Base-by-base conservation (phyloP, 2,888 invertebrate species). In the Epirrita christyi region DNA sequence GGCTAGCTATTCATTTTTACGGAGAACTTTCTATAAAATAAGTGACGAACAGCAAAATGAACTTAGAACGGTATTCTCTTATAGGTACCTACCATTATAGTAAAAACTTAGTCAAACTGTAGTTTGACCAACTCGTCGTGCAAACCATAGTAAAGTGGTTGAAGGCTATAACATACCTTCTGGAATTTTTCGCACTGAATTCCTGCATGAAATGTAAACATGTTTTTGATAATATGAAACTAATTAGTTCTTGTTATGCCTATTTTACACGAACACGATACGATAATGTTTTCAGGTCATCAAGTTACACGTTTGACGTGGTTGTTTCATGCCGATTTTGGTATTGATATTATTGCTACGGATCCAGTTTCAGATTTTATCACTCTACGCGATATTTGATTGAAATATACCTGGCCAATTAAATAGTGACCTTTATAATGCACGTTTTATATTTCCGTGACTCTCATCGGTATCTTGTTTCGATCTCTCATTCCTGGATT, bases 241-340 rank as follows among this genome's bases (percentile, higher is more conserved):
- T 4, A 21, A 4, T 21, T 21, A 21, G 21, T 21, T 21, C 21
- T 21, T 21, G 21, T 21, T 21, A 21, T 21, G 21, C 4, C 21
- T 21, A 21, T 21, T 21, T 21, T 21, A 21, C 21, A 2, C 2
- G 21, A 21, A 3, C 21, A 21, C 21, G 21, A 21, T 21, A 21
- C 21, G 21, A 21, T 21, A 1, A 13, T 14, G 38, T 14, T 38
- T 2, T 7, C 14, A 38, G 38, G 13, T 38, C 28, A 48, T 14
- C 38, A 14, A 5, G 8, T 14, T 38, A n/a, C 48, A 38, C 28
- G 47, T 47, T 47, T 43, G 37, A 54, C 42, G 54, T 29, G 43
- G 38, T 44, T 38, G 37, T 44, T 34, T 43, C 50, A 43, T 34
- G 27, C 42, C n/a, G 50, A 50, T 50, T 50, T 9, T 11, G 13